These are phyloP conservation scores for Mercenaria mercenaria DNA, from an alignment of 1,140 invertebrate species.

Conservation along the genomic window DNA sequence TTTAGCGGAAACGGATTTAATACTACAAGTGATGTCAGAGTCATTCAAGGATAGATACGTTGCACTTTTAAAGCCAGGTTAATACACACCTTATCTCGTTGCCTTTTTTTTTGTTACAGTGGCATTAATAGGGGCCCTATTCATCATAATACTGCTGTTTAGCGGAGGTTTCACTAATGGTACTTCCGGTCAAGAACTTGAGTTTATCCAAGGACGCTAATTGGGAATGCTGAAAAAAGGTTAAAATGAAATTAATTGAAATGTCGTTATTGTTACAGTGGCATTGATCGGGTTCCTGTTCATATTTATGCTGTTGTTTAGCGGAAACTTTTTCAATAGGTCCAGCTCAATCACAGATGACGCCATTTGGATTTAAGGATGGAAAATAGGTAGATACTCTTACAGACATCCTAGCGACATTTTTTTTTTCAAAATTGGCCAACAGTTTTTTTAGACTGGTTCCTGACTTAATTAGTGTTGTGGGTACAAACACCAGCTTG, in stretches of 20 bases:
- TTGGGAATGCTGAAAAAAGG: not conserved
- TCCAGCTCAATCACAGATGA: not conserved
- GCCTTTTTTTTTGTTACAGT: constrained; percentile 45
- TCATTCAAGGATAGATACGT: constrained; percentile 1
- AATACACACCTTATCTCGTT: not conserved
- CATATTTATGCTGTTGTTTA: constrained; percentile 44
- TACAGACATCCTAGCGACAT: constrained; percentile 18
- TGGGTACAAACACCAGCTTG: not conserved
- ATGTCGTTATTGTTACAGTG: constrained; percentile 57
- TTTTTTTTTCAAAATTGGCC: not conserved
- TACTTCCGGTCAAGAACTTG: not conserved
- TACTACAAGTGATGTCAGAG: not conserved
- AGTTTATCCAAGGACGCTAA: not conserved
- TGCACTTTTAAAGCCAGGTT: not conserved
- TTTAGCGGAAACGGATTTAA: constrained; percentile 6
- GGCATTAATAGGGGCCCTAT: constrained; percentile 49
- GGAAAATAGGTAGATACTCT: constrained; percentile 38
- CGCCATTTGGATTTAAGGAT: constrained; percentile 32
- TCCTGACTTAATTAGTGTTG: not conserved
- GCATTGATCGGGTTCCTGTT: constrained; percentile 58
- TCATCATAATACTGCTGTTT: constrained; percentile 53
- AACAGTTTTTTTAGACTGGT: not conserved
- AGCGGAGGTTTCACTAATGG: constrained; percentile 27
- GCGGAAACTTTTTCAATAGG: constrained; percentile 1
- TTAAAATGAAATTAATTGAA: not conserved